A percentile compares a stretch with the other conserved stretches of the same genome.
Evolutionary conservation across 2,888 invertebrate genomes (phyloP).

Genomic region (Pachymerium ferrugineum): DNA sequence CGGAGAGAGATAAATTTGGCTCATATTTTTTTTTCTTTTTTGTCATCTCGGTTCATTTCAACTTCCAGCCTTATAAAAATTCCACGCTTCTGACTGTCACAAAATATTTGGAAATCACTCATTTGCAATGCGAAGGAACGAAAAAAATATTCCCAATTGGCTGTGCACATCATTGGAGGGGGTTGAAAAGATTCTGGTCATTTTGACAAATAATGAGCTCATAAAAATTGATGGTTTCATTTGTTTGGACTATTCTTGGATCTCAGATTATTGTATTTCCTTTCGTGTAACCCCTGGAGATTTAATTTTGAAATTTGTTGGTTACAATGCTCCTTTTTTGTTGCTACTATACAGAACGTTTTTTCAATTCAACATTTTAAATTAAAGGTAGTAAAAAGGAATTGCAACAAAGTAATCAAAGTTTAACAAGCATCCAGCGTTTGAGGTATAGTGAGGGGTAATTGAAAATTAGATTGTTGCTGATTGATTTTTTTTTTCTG

Average conservation of each 20-base stretch:
- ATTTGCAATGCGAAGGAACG: not conserved
- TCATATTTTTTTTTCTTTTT: not conserved
- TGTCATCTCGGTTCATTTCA: not conserved
- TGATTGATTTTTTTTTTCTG: not conserved
- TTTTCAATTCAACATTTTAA: no score
- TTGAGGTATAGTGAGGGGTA: not conserved
- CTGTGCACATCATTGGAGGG: not conserved
- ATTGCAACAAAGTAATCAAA: no score
- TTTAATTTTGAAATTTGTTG: no score
- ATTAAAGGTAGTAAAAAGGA: no score
- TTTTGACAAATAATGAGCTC: not conserved
- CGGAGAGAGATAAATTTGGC: not conserved
- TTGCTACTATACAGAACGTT: no score
- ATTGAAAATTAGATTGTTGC: not conserved
- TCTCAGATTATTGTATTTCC: no score
- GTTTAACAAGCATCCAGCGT: no score
- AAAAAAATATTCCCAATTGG: not conserved
- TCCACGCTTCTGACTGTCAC: not conserved
- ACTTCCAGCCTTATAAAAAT: no score
- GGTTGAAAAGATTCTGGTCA: not conserved
- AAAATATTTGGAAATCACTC: constrained; percentile 1
- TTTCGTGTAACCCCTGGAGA: no score
- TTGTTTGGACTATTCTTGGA: not conserved
- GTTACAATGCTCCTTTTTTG: no score
- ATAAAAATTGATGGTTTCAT: not conserved